These are phyloP conservation scores for Lucifuga dentata DNA, from an alignment of 2,113 vertebrate genomes.

Conservation along the genomic window DNA sequence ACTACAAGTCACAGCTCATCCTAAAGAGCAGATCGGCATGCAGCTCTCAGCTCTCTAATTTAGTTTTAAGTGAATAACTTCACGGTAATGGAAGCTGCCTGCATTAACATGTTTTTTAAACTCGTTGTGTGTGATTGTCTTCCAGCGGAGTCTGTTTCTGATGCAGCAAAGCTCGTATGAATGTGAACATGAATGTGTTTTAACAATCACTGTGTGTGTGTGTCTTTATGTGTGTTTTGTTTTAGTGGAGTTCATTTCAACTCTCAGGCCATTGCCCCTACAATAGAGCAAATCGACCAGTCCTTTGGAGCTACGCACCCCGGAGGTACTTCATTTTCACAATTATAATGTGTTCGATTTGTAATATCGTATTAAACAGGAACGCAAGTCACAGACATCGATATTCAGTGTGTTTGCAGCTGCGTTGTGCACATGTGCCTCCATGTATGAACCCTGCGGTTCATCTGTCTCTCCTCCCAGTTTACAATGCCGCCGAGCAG, in stretches of 20 bases:
- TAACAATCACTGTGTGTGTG: slow-evolving; percentile 20
- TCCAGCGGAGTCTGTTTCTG: slow-evolving; percentile 21
- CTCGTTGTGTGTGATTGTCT: slow-evolving; percentile 1
- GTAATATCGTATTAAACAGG: too few relatives aligned
- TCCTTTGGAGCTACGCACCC: slow-evolving; percentile 99
- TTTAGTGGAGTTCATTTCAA: slow-evolving; percentile 98
- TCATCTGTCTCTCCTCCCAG: slow-evolving; percentile 65
- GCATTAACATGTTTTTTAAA: slow-evolving; percentile 23
- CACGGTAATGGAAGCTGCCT: slow-evolving; percentile 1
- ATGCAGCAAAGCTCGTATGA: slow-evolving; percentile 19
- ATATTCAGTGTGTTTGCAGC: neutral
- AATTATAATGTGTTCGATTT: neutral
- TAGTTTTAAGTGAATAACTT: neutral
- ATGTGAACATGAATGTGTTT: slow-evolving; percentile 2
- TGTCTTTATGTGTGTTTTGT: slow-evolving; percentile 32
- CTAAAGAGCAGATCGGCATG: neutral
- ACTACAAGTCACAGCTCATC: neutral
- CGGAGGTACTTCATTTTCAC: slow-evolving; percentile 87
- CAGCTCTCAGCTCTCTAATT: neutral
- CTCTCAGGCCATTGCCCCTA: slow-evolving; percentile 97
- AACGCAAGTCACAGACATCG: too few relatives aligned
- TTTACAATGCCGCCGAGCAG: slow-evolving; percentile 98
- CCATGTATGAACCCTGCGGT: too few relatives aligned
- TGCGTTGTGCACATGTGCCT: too few relatives aligned
- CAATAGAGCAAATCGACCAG: slow-evolving; percentile 99